Evolutionary conservation across 2,797 vertebrate genomes (phyloP), one percentile per base, ranked within the genome.

Genomic region (Clamator glandarius): DNA sequence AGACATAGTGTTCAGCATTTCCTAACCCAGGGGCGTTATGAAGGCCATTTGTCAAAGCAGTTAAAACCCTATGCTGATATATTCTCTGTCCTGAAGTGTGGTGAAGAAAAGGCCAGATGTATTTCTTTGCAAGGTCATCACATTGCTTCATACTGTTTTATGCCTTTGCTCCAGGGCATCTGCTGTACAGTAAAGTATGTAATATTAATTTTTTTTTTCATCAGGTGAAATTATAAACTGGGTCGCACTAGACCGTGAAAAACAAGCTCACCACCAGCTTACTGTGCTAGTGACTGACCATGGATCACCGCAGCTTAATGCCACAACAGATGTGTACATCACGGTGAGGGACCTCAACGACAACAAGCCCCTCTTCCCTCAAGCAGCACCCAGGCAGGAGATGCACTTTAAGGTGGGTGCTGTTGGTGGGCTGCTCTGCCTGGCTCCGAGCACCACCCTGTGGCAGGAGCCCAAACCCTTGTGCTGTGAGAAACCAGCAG

Each of bases 151-250:
- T 33, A 4, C 20, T 36, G 50, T 39, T 84, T 50, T 50, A 52
- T 35, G n/a, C 26, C 8, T 88, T 58, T 61, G 35, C 70, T 79
- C 26, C 4, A 2, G 57, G 57, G 21, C 59, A 76, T 33, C 35
- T 2, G 2, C 31, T 28, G 62, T 62, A 15, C 31, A 21, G 11
- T 54, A 28, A 50, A 66, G 69, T 16, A 21, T 55, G 36, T 59
- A 52, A 15, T 46, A 9, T 8, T 75, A 12, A 0, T 75, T 72
- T 42, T 42, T 50, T n/a, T 54, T 26, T 61, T 69, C 5, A 21
- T 12, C 96, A 99, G 99, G 99, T 55, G 99, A 99, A 96, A 97
- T 99, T 46, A 97, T 99, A 90, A 99, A 98, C 95, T 98, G 98
- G 98, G 98, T 98, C 77, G 98, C 98, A 3, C 79, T 99, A 90